These are phyloP conservation scores for Priocnemis perturbator DNA, from an alignment of 2,888 invertebrate genomes.

Conservation along the genomic window DNA sequence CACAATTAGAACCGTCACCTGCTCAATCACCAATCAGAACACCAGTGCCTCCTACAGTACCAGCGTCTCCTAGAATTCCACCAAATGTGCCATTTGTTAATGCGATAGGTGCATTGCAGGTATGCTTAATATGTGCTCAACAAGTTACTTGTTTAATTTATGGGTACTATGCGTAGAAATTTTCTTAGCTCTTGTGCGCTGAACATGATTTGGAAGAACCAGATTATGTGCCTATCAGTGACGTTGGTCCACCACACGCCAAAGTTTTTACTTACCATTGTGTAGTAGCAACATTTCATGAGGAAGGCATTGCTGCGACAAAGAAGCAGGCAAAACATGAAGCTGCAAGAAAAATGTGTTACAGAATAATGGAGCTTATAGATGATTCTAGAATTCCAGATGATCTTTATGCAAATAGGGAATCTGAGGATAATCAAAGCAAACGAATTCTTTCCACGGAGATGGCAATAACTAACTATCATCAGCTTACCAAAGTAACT, in stretches of 20 bases:
- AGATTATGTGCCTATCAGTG: constrained; percentile 78
- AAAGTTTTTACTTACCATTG: constrained; percentile 80
- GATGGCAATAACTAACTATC: constrained; percentile 43
- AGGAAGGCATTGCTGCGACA: constrained; percentile 78
- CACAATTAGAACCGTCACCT: constrained; percentile 64
- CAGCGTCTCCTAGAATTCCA: constrained; percentile 49
- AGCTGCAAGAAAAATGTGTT: constrained; percentile 77
- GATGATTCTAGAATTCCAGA: neutral
- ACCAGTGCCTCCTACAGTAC: constrained; percentile 51
- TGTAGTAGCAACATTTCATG: constrained; percentile 77
- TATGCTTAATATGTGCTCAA: constrained; percentile 33
- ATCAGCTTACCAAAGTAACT: constrained; percentile 36
- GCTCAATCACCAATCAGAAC: constrained; percentile 61
- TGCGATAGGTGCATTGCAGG: constrained; percentile 68
- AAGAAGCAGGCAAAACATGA: constrained; percentile 82
- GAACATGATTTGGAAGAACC: constrained; percentile 76
- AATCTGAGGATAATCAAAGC: constrained; percentile 8
- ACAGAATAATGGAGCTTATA: constrained; percentile 58
- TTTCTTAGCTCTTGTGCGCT: constrained; percentile 65
- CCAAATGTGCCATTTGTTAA: constrained; percentile 64
- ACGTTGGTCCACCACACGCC: constrained; percentile 82
- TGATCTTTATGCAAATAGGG: neutral
- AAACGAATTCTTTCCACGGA: constrained; percentile 17
- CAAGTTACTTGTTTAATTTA: constrained; percentile 2
- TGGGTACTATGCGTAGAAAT: neutral